Evolutionary conservation across 2,113 vertebrate genomes (phyloP), one percentile per base, ranked within the genome.

Genomic region (Tupaia chinensis): DNA sequence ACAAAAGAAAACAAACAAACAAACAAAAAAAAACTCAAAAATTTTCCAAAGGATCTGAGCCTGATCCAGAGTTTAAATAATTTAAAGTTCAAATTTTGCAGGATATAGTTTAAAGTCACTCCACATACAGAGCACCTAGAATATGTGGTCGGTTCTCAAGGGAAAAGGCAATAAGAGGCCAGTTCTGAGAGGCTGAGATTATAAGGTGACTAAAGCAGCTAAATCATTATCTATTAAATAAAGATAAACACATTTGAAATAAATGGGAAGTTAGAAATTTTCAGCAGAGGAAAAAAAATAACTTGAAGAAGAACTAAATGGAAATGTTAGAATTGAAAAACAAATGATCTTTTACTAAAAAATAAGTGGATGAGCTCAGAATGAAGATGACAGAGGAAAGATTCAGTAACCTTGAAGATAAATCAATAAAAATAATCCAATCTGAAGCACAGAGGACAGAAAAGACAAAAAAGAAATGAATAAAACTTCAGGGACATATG

Each of bases 1-100:
- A 72, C 22, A 89, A 83, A 54, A 8, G 70, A 87, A 89, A 85
- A 53, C 19, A 58, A 10, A 56, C 29, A 44, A 72, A n/a, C n/a
- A 32, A 32, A 32, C 32, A 76, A 87, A 89, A 81, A 53, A 22
- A 58, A 10, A 56, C 29, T 19, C 25, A 63, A 83, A 73, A 13
- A 82, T 89, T 96, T 73, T 92, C 19, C 29, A 92, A 27, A 94
- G 32, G 8, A 95, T 84, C 23, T 90, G 65, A 87, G 66, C 15
- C 60, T 5, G 9, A 86, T 22, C 69, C 70, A 63, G 23, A 78
- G 19, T 63, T 9, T 77, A 61, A 89, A 78, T 16, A 93, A 58
- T 7, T 44, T 44, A 78, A 68, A 68, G 34, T 69, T 73, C 29
- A 56, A 78, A 97, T 65, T 16, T n/a, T 69, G 63, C 22, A 89